Base-by-base conservation (phyloP, 2,888 invertebrate genomes). In the Phyto melanocephala region DNA sequence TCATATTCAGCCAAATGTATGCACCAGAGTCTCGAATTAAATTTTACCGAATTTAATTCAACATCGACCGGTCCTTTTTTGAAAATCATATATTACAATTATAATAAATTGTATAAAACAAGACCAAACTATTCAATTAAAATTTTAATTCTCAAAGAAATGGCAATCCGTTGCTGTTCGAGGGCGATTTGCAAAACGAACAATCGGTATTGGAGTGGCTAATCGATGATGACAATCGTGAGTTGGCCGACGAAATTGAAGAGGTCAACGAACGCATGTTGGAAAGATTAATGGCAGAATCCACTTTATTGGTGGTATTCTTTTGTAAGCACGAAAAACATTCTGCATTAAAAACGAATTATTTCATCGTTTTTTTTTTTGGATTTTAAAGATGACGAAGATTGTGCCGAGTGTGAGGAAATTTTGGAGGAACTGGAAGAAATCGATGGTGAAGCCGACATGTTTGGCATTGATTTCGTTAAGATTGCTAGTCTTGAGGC, bases 361-460 rank as follows among this genome's bases (percentile, higher is more conserved):
- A 45, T 45, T 37, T 37, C 11, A 10, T 11, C 37, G 15, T 54
- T 24, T 10, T 37, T 33, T 54, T 24, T 40, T 33, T 33, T 45
- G 37, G 28, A 4, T 8, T 35, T 11, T 50, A 2, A 37, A 95
- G 97, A 97, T 88, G 97, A 97, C 87, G 96, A 96, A 86, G 96
- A 97, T 88, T 98, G 98, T 90, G 95, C 95, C 13, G 96, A 97
- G 90, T 98, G 98, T 88, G 95, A 95, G 85, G 97, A 97, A 89
- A 97, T 98, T 71, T 92, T 98, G 56, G 96, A 96, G 90, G 95
- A 97, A 81, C 91, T 98, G 47, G 98, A 98, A 91, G 95, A 97
- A 90, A 98, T 99, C 85, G 98, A 99, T 88, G 97, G 97, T 37
- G 98, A 98, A 92, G 97, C 97, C 0, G 97, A 98, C 91, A 93